These are phyloP conservation scores for Nannoperca australis DNA, from an alignment of 2,797 vertebrate genomes.

Conservation along the genomic window DNA sequence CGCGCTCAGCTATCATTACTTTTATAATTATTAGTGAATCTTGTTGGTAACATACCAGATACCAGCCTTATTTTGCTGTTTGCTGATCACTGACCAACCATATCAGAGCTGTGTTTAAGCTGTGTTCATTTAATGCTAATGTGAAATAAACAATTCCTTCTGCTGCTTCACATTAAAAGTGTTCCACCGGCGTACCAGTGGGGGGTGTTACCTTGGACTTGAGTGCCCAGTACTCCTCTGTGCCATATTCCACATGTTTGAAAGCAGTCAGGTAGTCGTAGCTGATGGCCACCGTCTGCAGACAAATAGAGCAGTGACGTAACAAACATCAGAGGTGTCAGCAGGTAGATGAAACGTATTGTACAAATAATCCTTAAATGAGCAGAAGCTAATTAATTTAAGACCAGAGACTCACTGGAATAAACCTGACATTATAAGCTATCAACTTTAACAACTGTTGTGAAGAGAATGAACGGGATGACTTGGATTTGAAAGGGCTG, in stretches of 20 bases:
- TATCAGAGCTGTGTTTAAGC: not conserved
- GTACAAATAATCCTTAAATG: not conserved
- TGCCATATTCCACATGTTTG: constrained; percentile 85
- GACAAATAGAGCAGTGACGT: constrained; percentile 31
- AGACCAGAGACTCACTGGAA: not conserved
- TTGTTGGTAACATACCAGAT: not conserved
- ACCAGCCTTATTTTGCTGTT: not conserved
- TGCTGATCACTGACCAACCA: not conserved
- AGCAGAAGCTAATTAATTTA: not conserved
- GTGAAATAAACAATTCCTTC: no score
- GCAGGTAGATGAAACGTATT: not conserved
- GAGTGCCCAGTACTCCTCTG: constrained; percentile 90
- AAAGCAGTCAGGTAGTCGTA: constrained; percentile 94
- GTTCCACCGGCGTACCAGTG: no score
- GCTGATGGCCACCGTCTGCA: constrained; percentile 92
- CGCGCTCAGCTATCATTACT: not conserved
- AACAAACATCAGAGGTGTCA: not conserved
- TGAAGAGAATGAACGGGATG: not conserved
- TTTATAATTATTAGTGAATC: not conserved
- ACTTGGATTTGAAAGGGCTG: not conserved
- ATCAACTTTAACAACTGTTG: not conserved
- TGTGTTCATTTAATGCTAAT: no score
- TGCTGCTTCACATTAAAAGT: no score
- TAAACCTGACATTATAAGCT: not conserved
- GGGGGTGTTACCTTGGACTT: constrained; percentile 89